Base-by-base conservation (phyloP, 1,140 invertebrate species). In the Capitella teleta region DNA sequence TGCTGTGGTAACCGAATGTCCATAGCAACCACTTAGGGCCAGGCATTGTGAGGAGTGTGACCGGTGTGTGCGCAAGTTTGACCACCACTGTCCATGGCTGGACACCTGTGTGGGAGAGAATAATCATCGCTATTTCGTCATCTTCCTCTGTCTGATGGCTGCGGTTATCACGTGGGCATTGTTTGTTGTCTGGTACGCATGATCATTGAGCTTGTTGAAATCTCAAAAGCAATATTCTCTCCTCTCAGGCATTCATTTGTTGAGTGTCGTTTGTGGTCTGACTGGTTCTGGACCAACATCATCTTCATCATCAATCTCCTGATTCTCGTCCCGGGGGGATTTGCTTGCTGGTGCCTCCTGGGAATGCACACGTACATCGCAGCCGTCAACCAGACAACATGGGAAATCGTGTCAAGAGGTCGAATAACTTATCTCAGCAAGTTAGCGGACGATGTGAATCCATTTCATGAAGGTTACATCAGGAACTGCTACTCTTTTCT, bases 51-150 rank as follows among this genome's bases (percentile, higher is more conserved):
- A 68, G 46, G 67, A 70, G 38, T 73, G 71, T 52, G 57, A 63
- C 18, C 46, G 55, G 28, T 73, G 71, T 64, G 63, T 73, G 0
- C 53, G 63, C 6, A 63, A 62, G 41, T 72, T 63, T 60, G 71
- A 73, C 54, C 71, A 73, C 49, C 71, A 73, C 52, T 73, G 71
- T 57, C 70, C 69, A 0, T 72, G 68, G 68, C 56, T 73, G 36
- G 67, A 70, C 49, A 63, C 68, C 5, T 73, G 71, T 57, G 56
- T 73, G 28, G 71, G 71, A 8, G 68, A 73, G 45, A 57, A 60
- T 19, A 73, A 72, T 54, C 68, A 71, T 53, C 64, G 61, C 38
- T 64, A 57, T 44, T 73, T 73, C 54, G 32, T 10, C 32, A 34
- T 34, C 32, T 16, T 34, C 32, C 16, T 12, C 16, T 16, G 16